Percentiles rank a stretch among this genome's conserved stretches.
Conservation (phyloP, 2,113 vertebrate species). For the Thalassoma bifasciatum region DNA sequence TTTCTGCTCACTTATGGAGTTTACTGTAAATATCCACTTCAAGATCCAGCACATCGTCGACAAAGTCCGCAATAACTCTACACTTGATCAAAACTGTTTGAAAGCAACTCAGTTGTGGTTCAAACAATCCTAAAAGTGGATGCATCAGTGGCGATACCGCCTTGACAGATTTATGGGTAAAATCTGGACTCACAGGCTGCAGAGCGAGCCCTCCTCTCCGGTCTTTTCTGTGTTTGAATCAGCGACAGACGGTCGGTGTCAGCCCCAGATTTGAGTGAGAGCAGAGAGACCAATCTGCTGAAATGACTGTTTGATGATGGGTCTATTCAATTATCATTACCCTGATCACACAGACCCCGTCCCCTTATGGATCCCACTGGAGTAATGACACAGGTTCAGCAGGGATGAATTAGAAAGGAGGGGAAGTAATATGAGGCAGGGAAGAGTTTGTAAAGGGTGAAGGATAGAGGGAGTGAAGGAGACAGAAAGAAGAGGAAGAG, state of each 20-base stretch:
- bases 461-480: neutral
- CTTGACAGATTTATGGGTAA: neutral
- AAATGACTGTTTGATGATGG: slow-evolving; percentile 71
- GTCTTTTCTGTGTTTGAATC: slow-evolving; percentile 36
- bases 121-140: no score
- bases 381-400: slow-evolving; percentile 38
- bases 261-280: slow-evolving; percentile 47
- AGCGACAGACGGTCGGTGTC: slow-evolving; percentile 55
- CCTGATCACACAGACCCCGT: slow-evolving; percentile 47
- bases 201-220: neutral
- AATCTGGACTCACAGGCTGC: neutral
- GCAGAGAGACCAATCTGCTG: slow-evolving; percentile 49
- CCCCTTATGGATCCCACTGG: slow-evolving; percentile 62
- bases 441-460: neutral
- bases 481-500: neutral
- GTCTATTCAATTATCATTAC: slow-evolving; percentile 71
- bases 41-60: no score
- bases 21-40: neutral
- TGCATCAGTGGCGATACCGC: no score
- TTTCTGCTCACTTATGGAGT: slow-evolving; percentile 11
- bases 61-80: no score
- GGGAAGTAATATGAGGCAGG: neutral
- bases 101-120: no score
- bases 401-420: neutral
- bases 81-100: no score